phyloP scores from a whole-genome alignment of 2,113 vertebrate genomes.

The Acrocephalus kingi region DNA sequence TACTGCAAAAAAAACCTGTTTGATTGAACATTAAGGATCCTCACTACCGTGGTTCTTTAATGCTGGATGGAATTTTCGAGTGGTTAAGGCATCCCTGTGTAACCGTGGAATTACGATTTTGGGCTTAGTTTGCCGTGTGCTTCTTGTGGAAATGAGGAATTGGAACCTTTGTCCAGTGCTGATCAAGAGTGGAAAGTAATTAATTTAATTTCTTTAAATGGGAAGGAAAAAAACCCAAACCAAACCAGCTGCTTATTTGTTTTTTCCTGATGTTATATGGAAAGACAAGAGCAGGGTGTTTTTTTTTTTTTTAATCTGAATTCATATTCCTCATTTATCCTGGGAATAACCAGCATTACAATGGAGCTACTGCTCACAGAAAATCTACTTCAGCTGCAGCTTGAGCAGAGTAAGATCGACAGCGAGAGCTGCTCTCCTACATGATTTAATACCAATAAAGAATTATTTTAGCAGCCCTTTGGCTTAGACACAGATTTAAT shows the following conservation, averaged over 20 bases:
- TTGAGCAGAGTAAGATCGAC: not conserved
- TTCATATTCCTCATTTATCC: not conserved
- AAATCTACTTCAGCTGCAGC: not conserved
- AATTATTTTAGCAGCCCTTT: not conserved
- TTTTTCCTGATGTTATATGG: not conserved
- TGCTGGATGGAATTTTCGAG: not conserved
- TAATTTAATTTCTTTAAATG: not conserved
- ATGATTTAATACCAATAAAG: not conserved
- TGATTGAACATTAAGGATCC: not conserved
- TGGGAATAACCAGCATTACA: constrained; percentile 26
- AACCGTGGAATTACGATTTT: not conserved
- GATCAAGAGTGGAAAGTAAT: not conserved
- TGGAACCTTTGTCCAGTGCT: not conserved
- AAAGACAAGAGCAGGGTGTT: not conserved
- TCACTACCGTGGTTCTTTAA: not conserved
- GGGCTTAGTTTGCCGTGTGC: not conserved
- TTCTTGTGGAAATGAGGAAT: not conserved
- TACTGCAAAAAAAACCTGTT: not conserved
- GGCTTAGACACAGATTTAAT: not conserved
- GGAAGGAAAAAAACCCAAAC: not conserved
- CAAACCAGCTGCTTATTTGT: not conserved
- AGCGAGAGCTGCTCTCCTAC: not conserved
- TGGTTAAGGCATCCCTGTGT: not conserved
- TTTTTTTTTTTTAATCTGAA: not conserved
- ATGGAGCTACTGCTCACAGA: not conserved